Conservation (phyloP, 2,797 vertebrate species). For the Natrix natrix region DNA sequence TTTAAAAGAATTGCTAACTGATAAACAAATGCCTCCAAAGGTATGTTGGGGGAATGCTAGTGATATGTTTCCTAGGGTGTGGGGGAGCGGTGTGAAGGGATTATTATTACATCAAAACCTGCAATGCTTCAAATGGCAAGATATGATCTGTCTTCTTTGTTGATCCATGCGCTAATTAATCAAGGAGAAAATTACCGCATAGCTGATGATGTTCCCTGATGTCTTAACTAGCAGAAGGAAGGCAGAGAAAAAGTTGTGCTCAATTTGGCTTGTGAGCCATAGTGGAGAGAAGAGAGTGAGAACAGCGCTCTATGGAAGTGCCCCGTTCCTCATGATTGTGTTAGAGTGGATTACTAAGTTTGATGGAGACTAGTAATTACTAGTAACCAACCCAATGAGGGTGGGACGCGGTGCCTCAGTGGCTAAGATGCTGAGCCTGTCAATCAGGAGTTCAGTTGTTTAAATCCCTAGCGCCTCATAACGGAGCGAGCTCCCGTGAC, state of each 20-base stretch:
- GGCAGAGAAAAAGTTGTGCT: not conserved
- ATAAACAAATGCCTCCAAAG: not conserved
- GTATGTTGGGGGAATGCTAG: not conserved
- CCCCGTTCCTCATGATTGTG: not conserved
- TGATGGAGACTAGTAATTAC: not conserved
- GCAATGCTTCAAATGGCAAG: not conserved
- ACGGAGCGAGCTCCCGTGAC: too few relatives aligned
- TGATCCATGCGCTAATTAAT: not conserved
- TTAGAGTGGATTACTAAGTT: not conserved
- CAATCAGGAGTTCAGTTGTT: too few relatives aligned
- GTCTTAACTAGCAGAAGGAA: not conserved
- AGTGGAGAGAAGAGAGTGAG: not conserved
- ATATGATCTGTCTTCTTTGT: not conserved
- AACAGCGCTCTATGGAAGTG: not conserved
- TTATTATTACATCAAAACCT: not conserved
- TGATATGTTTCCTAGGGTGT: not conserved
- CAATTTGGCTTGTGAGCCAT: not conserved
- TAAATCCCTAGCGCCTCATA: too few relatives aligned
- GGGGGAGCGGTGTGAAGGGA: not conserved
- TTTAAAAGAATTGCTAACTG: not conserved
- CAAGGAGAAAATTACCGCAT: not conserved
- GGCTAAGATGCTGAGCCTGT: too few relatives aligned
- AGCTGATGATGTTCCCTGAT: not conserved
- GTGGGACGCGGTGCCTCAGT: too few relatives aligned
- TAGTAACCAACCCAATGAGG: not conserved